Evolutionary conservation across 2,888 invertebrate genomes (phyloP).

Genomic region (Phrixothrix hirtus): DNA sequence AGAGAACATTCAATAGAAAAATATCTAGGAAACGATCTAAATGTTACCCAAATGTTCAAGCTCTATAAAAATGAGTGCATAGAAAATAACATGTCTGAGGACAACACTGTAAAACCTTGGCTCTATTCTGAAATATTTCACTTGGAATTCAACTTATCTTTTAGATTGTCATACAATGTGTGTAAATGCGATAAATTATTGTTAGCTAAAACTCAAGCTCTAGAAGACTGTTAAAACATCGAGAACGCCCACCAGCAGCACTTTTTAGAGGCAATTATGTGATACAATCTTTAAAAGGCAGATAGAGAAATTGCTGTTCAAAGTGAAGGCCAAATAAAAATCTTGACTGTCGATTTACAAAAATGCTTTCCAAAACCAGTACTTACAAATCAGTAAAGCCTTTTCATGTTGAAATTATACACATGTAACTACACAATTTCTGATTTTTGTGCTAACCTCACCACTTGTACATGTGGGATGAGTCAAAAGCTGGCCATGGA

Average conservation of each 20-base stretch:
- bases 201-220: constrained; percentile 2
- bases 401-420: constrained; percentile 32
- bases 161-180: constrained; percentile 10
- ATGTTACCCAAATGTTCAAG: constrained; percentile 4
- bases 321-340: constrained; percentile 1
- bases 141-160: constrained; percentile 2
- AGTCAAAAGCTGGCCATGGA: constrained; percentile 32
- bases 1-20: constrained; percentile 4
- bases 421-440: constrained; percentile 19
- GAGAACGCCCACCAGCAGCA: constrained; percentile 2
- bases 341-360: constrained; percentile 24
- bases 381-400: constrained; percentile 29
- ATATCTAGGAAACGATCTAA: constrained; percentile 4
- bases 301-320: background rate
- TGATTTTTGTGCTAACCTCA: constrained; percentile 8
- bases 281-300: background rate
- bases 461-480: constrained; percentile 34
- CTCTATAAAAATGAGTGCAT: constrained; percentile 5
- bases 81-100: constrained; percentile 4
- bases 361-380: constrained; percentile 33
- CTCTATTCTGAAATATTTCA: constrained; percentile 7
- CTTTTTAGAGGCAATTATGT: background rate
- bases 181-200: constrained; percentile 6
- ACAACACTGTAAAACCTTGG: constrained; percentile 1
- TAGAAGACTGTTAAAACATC: background rate